Percentiles rank a stretch among this genome's conserved stretches.
Conservation (phyloP, 2,888 invertebrate genomes). For the Volucella bombylans region DNA sequence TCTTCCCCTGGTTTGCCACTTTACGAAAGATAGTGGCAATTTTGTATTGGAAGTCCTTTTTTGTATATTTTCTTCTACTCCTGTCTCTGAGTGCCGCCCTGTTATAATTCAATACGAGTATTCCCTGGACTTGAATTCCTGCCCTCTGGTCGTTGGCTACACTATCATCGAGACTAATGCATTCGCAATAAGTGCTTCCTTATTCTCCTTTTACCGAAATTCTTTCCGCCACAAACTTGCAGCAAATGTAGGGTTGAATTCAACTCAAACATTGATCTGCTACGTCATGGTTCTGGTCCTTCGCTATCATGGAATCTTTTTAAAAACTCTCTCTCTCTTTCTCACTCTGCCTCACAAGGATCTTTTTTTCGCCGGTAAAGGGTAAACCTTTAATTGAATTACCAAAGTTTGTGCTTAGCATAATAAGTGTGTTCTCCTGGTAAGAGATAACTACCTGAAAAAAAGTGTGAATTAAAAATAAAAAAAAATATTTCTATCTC, state of each 20-base stretch:
- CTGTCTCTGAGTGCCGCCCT: background rate
- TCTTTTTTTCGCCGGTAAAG: background rate
- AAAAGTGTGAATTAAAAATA: conserved; percentile 68
- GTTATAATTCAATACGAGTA: conserved; percentile 64
- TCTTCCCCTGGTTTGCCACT: conserved; percentile 66
- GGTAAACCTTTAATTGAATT: conserved; percentile 69
- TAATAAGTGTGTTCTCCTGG: conserved; percentile 52
- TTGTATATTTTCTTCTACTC: conserved; percentile 34
- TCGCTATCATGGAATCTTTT: conserved; percentile 56
- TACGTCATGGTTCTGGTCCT: conserved; percentile 63
- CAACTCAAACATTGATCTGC: conserved; percentile 27
- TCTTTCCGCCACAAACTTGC: conserved; percentile 7
- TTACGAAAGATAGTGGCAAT: conserved; percentile 62
- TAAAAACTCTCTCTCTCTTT: conserved; percentile 39
- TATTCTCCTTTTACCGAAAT: background rate
- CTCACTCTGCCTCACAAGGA: background rate
- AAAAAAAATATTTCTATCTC: conserved; percentile 63
- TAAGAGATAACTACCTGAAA: background rate
- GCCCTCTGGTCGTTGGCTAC: conserved; percentile 17
- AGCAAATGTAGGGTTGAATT: conserved; percentile 24
- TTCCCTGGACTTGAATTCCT: conserved; percentile 64
- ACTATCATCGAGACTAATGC: conserved; percentile 54
- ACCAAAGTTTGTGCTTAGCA: conserved; percentile 66
- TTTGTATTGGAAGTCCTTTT: conserved; percentile 51
- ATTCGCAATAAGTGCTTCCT: conserved; percentile 72